phyloP scores from a whole-genome alignment of 2,113 vertebrate genomes.

The Corythornis cristatus region DNA sequence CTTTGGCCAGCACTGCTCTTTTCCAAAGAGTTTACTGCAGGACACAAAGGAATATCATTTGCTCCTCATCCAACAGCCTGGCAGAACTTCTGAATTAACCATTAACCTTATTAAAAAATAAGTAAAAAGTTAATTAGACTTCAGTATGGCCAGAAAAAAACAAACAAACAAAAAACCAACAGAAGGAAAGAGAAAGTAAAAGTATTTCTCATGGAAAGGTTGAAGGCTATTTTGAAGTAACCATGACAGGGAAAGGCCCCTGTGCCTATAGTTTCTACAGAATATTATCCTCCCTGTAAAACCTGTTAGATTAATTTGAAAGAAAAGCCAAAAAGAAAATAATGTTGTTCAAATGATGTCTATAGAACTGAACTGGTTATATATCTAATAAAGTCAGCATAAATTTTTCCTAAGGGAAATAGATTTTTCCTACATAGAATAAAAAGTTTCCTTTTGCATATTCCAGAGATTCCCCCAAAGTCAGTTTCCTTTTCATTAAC shows the following conservation, averaged over 20 bases:
- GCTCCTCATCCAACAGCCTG: neutral
- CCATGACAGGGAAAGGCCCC: neutral
- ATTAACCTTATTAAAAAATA: neutral
- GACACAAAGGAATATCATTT: neutral
- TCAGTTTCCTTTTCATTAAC: neutral
- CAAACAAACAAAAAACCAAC: neutral
- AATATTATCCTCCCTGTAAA: neutral
- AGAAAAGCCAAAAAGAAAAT: neutral
- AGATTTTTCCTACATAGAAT: neutral
- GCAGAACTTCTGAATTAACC: neutral
- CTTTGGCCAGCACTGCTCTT: neutral
- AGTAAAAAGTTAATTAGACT: neutral
- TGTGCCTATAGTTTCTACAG: neutral
- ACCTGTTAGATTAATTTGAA: neutral
- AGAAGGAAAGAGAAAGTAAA: neutral
- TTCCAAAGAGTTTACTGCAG: neutral
- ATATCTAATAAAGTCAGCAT: neutral
- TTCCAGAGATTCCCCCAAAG: neutral
- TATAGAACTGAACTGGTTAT: neutral
- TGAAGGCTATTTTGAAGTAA: neutral
- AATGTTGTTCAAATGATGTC: neutral
- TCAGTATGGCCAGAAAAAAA: neutral
- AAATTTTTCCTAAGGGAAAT: slow-evolving; percentile 14
- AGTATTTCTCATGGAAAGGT: neutral
- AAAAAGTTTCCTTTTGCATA: neutral